Conservation (phyloP, 2,888 invertebrate species). For the Holacanthella duospinosa region DNA sequence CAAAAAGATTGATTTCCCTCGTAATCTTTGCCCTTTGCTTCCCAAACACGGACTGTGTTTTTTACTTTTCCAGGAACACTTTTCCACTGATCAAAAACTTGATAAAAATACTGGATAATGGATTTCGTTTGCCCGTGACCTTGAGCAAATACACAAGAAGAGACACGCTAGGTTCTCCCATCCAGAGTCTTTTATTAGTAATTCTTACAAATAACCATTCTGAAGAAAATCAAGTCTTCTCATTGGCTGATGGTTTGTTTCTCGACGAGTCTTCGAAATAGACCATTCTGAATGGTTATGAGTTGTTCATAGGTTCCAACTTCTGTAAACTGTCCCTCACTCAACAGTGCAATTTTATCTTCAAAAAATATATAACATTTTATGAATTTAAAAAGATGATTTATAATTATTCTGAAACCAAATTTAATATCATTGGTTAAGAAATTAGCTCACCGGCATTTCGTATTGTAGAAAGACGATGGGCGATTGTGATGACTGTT, state of each 20-base stretch:
- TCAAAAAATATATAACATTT: slow-evolving; percentile 30
- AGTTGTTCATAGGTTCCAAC: slow-evolving; percentile 66
- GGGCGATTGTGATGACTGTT: slow-evolving; percentile 88
- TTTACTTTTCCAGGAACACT: not conserved
- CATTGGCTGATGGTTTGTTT: slow-evolving; percentile 57
- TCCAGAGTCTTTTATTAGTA: not conserved
- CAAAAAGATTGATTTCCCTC: not conserved
- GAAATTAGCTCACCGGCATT: slow-evolving; percentile 58
- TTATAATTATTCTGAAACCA: not conserved
- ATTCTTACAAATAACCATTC: no score
- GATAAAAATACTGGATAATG: not conserved
- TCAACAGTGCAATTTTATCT: slow-evolving; percentile 71
- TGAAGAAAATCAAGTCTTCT: not conserved
- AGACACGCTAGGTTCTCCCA: not conserved
- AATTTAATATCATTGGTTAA: not conserved
- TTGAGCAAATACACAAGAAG: not conserved
- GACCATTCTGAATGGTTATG: slow-evolving; percentile 58
- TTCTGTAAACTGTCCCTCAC: slow-evolving; percentile 68
- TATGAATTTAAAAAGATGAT: slow-evolving; percentile 10
- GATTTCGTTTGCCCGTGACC: not conserved
- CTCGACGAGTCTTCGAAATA: slow-evolving; percentile 70
- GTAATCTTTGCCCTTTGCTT: not conserved
- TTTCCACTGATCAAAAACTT: not conserved
- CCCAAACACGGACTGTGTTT: no score
- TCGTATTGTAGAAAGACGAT: slow-evolving; percentile 83